These are phyloP conservation scores for Muschampia plurimacula DNA, from an alignment of 2,888 invertebrate species.

Conservation along the genomic window DNA sequence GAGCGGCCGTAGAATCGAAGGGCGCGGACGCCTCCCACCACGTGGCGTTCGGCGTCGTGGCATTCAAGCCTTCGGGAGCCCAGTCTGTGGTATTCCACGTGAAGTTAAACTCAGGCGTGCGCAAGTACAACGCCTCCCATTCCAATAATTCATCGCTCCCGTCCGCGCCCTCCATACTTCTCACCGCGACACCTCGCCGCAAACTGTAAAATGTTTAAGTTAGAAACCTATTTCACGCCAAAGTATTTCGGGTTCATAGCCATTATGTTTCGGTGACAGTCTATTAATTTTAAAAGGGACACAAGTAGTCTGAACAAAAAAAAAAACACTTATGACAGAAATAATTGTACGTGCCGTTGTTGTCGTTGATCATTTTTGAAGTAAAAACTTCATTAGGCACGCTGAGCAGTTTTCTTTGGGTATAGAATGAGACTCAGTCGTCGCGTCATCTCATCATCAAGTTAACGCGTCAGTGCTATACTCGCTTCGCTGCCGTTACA, in stretches of 20 bases:
- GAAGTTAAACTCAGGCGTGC: conserved; percentile 66
- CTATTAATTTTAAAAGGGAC: conserved; percentile 1
- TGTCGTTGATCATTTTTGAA: too few relatives aligned
- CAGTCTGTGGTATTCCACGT: conserved; percentile 71
- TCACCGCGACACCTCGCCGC: conserved; percentile 72
- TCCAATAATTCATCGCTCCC: conserved; percentile 70
- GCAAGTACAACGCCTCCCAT: conserved; percentile 76
- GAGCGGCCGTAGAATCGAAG: too few relatives aligned
- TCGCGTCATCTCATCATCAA: too few relatives aligned
- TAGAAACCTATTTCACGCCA: conserved; percentile 1
- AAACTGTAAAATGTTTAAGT: conserved; percentile 52
- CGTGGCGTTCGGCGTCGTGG: conserved; percentile 68
- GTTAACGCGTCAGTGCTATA: too few relatives aligned
- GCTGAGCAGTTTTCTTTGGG: too few relatives aligned
- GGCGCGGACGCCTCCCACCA: conserved; percentile 77
- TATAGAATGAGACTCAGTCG: too few relatives aligned
- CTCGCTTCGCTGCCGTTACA: too few relatives aligned
- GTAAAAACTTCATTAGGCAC: too few relatives aligned
- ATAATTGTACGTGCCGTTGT: too few relatives aligned
- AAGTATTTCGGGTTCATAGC: not conserved
- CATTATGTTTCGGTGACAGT: not conserved
- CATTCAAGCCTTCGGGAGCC: conserved; percentile 68
- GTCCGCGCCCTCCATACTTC: conserved; percentile 81
- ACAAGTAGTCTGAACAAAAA: not conserved
- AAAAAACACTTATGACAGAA: not conserved